Conservation (phyloP, 2,888 invertebrate genomes). For the Oligia strigilis region DNA sequence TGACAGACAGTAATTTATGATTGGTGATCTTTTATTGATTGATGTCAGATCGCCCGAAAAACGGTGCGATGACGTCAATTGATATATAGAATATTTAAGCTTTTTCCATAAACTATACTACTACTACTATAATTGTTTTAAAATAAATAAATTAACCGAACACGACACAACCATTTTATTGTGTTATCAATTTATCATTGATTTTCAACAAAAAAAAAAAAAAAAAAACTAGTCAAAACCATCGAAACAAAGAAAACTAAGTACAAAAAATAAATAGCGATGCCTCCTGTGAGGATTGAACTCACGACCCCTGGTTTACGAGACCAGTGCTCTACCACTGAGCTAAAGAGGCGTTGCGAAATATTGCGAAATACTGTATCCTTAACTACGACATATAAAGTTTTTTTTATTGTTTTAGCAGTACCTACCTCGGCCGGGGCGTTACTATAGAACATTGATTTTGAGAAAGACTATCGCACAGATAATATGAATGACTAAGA, state of each 20-base stretch:
- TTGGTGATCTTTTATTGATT: too few relatives aligned
- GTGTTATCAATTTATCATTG: neutral
- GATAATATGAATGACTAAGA: neutral
- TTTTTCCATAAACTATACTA: neutral
- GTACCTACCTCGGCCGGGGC: neutral
- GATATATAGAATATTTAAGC: neutral
- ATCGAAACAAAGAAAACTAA: constrained; percentile 27
- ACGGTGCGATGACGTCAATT: neutral
- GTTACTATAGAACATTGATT: neutral
- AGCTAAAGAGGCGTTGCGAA: constrained; percentile 93
- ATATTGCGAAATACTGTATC: constrained; percentile 76
- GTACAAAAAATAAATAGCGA: constrained; percentile 27
- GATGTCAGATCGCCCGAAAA: neutral
- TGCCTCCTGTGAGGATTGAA: constrained; percentile 96
- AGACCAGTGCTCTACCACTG: constrained; percentile 96
- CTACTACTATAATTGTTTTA: too few relatives aligned
- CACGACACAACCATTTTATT: neutral
- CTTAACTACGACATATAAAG: constrained; percentile 47
- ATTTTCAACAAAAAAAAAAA: neutral
- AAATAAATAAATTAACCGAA: neutral
- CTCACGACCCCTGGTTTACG: constrained; percentile 96
- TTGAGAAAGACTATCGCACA: neutral
- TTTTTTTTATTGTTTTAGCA: neutral
- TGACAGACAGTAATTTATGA: too few relatives aligned
- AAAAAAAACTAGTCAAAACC: constrained; percentile 1